Evolutionary conservation across 2,113 vertebrate genomes (phyloP).

Genomic region (Uria aalge): DNA sequence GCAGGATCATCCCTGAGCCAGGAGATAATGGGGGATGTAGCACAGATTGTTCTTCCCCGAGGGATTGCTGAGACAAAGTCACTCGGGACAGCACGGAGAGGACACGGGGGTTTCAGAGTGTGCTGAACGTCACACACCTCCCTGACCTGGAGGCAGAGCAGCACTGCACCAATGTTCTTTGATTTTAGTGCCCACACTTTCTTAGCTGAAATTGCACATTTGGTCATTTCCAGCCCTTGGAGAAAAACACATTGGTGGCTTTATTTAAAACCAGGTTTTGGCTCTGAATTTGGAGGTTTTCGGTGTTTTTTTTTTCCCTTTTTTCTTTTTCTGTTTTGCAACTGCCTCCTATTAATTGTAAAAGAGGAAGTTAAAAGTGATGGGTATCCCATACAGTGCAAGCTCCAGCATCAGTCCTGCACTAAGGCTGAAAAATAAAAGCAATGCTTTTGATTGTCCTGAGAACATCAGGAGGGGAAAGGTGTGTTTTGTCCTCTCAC

Average conservation of each 20-base stretch:
- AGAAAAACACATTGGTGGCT: background rate
- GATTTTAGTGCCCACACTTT: background rate
- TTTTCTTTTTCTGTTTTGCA: background rate
- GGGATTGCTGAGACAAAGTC: background rate
- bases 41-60: background rate
- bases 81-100: too few relatives aligned
- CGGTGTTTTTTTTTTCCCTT: fast-evolving
- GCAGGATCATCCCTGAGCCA: background rate
- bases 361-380: background rate
- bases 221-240: background rate
- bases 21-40: background rate
- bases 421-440: background rate
- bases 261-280: background rate
- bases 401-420: background rate
- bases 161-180: too few relatives aligned
- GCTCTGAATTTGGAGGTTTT: background rate
- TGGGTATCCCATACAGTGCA: fast-evolving
- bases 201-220: background rate
- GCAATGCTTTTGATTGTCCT: background rate
- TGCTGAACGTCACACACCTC: fast-evolving
- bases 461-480: background rate
- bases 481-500: background rate
- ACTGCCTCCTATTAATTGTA: background rate
- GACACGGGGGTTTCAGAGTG: fast-evolving
- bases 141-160: background rate